Evolutionary conservation across 1,140 invertebrate genomes (phyloP).

Genomic region (Helicorthomorpha holstii): DNA sequence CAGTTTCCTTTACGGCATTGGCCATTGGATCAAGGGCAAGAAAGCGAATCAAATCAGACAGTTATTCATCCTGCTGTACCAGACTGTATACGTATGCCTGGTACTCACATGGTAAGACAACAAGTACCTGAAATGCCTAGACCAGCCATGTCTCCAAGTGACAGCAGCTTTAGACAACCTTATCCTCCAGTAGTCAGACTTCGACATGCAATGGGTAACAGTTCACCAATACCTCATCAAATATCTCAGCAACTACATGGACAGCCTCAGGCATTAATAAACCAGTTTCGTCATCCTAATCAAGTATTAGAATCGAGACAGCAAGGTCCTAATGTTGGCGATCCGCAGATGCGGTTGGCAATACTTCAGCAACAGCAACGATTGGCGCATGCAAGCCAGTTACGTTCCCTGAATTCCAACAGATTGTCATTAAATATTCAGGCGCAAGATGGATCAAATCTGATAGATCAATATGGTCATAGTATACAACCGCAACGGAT

Average conservation of each 20-base stretch:
- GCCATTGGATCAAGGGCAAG: slow-evolving; percentile 6
- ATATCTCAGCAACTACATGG: not conserved
- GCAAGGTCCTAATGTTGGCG: slow-evolving; percentile 5
- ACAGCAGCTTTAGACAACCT: slow-evolving; percentile 9
- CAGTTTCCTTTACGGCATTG: slow-evolving; percentile 16
- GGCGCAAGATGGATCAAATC: no score
- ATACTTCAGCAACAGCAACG: slow-evolving; percentile 19
- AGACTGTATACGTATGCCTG: not conserved
- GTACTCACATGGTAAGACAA: no score
- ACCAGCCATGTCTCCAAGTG: not conserved
- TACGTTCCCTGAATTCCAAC: no score
- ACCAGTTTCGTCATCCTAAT: not conserved
- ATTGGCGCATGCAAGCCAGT: slow-evolving; percentile 2
- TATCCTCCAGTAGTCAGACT: slow-evolving; percentile 10
- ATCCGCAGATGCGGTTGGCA: slow-evolving; percentile 21
- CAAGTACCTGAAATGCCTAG: no score
- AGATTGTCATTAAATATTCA: no score
- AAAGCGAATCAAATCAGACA: not conserved
- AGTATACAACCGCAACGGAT: slow-evolving; percentile 16
- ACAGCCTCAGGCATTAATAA: not conserved
- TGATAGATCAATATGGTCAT: slow-evolving; percentile 19
- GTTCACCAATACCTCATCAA: not conserved
- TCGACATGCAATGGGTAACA: not conserved
- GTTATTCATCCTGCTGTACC: not conserved
- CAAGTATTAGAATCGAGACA: not conserved